Evolutionary conservation across 2,888 invertebrate genomes (phyloP), one percentile per base, ranked within the genome.

Genomic region (Apamea monoglypha): DNA sequence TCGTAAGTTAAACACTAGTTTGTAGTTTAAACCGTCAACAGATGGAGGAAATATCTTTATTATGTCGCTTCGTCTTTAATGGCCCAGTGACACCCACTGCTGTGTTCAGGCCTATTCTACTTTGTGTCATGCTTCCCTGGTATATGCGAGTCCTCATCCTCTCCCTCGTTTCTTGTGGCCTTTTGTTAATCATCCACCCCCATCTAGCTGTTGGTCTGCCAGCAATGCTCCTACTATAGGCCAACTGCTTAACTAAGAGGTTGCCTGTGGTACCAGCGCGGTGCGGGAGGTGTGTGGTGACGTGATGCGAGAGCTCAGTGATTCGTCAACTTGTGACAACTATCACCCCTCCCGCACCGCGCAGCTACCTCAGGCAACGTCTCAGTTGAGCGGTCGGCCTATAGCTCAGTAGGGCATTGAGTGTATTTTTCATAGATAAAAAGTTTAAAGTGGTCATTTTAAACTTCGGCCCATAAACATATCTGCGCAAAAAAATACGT

Each of bases 1-100:
- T 68, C 36, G 0, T 29, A 36, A 29, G 44, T 61, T 36, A 68
- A 61, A 61, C 59, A 67, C n/a, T 70, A 78, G 50, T 78, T 53
- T 66, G 25, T 73, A 32, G 36, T 73, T 73, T 3, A 72, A 36
- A 53, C 56, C 12, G 56, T n/a, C 56, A 59, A 59, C 56, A 59
- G 56, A 59, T 59, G 14, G n/a, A 59, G 56, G n/a, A n/a, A 59
- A 59, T n/a, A n/a, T 59, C 56, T 59, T 59, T 59, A 59, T 59
- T 59, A 59, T 5, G 56, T 59, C n/a, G 56, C n/a, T n/a, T 59
- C n/a, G 12, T 59, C 1, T 10, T 25, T 21, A 53, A 25, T 21
- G 10, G 25, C 2, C 10, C 25, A 14, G 5, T n/a, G 12, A 59
- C 56, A n/a, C 56, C n/a, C 56, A 50, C 21, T 32, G 69, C 29